Evolutionary conservation across 1,140 invertebrate genomes (phyloP), one percentile per base, ranked within the genome.

Genomic region (Chlorops oryzae): DNA sequence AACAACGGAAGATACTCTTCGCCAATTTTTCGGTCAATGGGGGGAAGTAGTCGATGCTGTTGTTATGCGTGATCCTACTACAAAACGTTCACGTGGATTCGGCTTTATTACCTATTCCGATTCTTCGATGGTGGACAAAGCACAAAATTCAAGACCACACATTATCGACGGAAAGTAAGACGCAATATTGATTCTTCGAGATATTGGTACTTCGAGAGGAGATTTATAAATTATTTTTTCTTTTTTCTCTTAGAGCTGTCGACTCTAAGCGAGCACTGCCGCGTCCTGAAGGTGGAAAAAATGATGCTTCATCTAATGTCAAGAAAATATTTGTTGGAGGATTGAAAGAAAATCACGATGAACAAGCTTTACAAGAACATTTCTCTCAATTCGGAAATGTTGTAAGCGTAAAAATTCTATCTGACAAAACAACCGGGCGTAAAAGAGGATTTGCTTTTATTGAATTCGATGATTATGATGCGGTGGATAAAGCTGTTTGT

Each of bases 221-320:
- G n/a, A n/a, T n/a, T n/a, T 38, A 38, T 38, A 22, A 5, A 20
- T 6, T 22, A 15, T n/a, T 48, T 38, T n/a, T 15, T 58, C 50
- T 48, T 34, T 28, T 45, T 32, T 15, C 10, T 54, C 65, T 46
- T 42, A 79, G 94, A 55, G 86, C 92, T 48, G 94, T 99, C 1
- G 96, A 99, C 73, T 91, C 95, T 0, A 99, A 99, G 70, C 75
- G 94, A 59, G 96, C 96, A 6, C 90, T 98, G 35, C 96, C 96
- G 2, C 81, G 93, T 64, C 81, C 92, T 77, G 90, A 96, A 65
- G 90, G 90, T 61, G 87, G 84, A 40, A 83, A 84, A 60, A 88
- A 87, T 1, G 91, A 95, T 71, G 83, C 89, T 21, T 90, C 93
- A 49, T 84, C 90, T 2, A 92, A 92, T 1, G 91, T 96, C 0